Conservation (phyloP, 2,888 invertebrate genomes). For the Sycophila texana region DNA sequence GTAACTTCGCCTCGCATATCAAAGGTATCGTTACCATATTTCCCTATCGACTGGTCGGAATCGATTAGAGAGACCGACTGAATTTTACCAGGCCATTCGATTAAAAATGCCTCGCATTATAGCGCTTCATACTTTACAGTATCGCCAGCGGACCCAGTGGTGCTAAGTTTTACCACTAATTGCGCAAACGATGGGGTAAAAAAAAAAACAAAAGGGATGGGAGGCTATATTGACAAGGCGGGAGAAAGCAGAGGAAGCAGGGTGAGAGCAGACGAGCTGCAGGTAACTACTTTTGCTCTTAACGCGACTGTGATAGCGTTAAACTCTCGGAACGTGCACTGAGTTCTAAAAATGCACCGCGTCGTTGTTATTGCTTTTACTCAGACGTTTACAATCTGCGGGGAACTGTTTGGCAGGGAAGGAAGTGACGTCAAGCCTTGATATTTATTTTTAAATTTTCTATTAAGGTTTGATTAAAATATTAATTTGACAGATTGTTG, state of each 20-base stretch:
- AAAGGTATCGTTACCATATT: constrained; percentile 27
- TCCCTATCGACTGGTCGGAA: constrained; percentile 17
- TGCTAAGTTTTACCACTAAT: constrained; percentile 25
- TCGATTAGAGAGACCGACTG: constrained; percentile 31
- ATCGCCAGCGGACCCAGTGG: background rate
- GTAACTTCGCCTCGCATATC: background rate
- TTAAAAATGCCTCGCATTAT: constrained; percentile 27
- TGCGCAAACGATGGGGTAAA: background rate
- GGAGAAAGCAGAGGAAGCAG: too few relatives aligned
- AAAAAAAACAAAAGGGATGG: background rate
- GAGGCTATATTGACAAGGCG: background rate
- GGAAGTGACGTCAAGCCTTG: too few relatives aligned
- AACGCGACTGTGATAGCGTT: constrained; percentile 16
- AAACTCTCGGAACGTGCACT: constrained; percentile 3
- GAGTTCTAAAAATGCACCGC: constrained; percentile 6
- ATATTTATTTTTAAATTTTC: too few relatives aligned
- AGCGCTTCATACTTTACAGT: constrained; percentile 24
- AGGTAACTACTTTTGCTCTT: constrained; percentile 22
- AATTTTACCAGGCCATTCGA: constrained; percentile 11
- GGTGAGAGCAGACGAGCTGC: background rate
- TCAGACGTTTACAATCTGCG: background rate
- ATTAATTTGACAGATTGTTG: too few relatives aligned
- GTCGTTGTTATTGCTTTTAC: background rate
- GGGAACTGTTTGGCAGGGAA: constrained; percentile 7
- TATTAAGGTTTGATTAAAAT: too few relatives aligned